Percentiles rank a stretch among this genome's conserved stretches.
Conservation (phyloP, 2,113 vertebrate genomes). For the Nesogale talazaci region DNA sequence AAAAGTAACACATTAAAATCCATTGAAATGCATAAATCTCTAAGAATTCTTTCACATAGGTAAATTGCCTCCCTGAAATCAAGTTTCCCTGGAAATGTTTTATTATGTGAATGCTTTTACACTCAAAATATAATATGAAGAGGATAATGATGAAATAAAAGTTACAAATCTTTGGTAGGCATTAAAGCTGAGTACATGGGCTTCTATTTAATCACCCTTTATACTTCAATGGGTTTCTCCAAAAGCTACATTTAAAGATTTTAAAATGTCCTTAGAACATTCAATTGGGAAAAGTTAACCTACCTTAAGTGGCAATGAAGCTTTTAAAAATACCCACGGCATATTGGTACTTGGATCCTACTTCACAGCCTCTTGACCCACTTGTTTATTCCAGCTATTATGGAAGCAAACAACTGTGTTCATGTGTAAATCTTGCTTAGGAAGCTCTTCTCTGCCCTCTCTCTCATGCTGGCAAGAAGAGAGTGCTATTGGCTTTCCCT, state of each 20-base stretch:
- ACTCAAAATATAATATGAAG: neutral
- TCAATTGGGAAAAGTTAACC: neutral
- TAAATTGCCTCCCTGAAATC: neutral
- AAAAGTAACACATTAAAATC: constrained; percentile 9
- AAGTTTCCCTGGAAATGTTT: neutral
- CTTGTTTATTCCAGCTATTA: neutral
- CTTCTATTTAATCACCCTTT: neutral
- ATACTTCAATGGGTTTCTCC: neutral
- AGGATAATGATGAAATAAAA: neutral
- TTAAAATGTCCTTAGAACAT: neutral
- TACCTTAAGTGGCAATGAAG: neutral
- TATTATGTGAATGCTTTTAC: neutral
- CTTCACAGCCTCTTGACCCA: neutral
- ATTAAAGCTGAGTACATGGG: neutral
- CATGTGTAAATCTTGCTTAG: neutral
- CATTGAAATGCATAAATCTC: neutral
- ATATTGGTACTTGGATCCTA: neutral
- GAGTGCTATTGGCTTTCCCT: neutral
- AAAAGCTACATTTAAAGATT: neutral
- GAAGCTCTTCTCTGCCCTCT: neutral
- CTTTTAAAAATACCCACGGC: neutral
- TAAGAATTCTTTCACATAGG: neutral
- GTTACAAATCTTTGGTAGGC: neutral
- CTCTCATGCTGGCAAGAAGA: neutral
- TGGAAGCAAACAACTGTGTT: neutral